Base-by-base conservation (phyloP, 2,888 invertebrate genomes). In the Therioaphis trifolii region DNA sequence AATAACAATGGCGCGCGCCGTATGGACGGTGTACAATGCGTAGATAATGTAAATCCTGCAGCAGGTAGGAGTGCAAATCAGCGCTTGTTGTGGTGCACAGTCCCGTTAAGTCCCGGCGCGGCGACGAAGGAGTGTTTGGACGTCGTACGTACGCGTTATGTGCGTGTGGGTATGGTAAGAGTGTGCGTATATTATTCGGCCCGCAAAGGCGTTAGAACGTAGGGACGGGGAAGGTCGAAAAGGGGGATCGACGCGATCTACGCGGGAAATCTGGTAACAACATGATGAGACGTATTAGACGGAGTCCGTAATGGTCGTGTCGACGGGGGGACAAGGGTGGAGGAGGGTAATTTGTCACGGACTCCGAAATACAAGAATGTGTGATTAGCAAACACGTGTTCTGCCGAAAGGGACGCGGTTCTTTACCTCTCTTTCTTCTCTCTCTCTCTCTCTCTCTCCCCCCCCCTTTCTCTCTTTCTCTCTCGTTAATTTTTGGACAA, bases 331-430 rank as follows among this genome's bases (percentile, higher is more conserved):
- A 40, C 21, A 35, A 35, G n/a, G 24, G 35, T n/a, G 40, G 79
- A 18, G 58, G 27, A n/a, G 82, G 72, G 66, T 82, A 74, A 82
- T 82, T 82, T 82, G 82, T 82, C 82, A 82, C 82, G 82, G 82
- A 82, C 82, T 21, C 82, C 82, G 82, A 82, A 82, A 82, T 49
- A 74, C 82, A 82, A 82, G 82, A 82, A 82, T 82, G 82, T 52
- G 72, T 82, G 82, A 82, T 82, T 82, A 82, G 82, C 82, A 29
- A 82, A 82, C 82, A 82, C 82, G 82, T 82, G 82, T 82, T 82
- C 35, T 35, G 49, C 61, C 61, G 74, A 52, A 63, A 74, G 72
- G 82, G 82, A 82, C 74, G 43, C 4, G 74, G 58, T 40, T 35
- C 35, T 35, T 27, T 35, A 29, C n/a, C 40, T 77, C 29, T 46